Evolutionary conservation across 2,113 vertebrate species (phyloP).

Genomic region (Puffinus mauretanicus): DNA sequence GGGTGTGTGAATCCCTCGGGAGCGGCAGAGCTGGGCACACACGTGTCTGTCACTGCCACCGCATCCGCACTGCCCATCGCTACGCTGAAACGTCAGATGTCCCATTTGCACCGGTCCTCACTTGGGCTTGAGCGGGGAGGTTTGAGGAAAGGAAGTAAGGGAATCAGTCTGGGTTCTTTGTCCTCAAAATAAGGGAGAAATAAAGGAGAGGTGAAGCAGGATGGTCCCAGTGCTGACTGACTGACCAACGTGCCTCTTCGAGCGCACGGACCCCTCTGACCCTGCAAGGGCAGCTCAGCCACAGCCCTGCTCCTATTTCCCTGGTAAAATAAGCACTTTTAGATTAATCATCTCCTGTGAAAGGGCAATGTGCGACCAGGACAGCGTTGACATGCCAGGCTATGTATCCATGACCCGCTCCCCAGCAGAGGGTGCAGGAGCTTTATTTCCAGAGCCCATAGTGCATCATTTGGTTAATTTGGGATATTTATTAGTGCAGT

Average conservation of each 20-base stretch:
- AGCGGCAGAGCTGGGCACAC: background rate
- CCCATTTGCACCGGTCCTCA: background rate
- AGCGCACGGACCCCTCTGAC: background rate
- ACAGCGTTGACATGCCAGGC: rapidly evolving
- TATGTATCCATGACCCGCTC: background rate
- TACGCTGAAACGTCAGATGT: background rate
- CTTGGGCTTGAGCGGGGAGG: background rate
- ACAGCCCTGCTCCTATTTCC: background rate
- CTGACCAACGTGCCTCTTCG: too few relatives aligned
- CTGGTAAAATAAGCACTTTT: background rate
- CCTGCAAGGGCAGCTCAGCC: background rate
- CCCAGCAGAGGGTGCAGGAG: constrained; percentile 61
- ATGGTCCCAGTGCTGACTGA: background rate
- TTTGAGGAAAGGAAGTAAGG: background rate
- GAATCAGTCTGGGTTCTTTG: background rate
- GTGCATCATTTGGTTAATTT: background rate
- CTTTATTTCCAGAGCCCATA: background rate
- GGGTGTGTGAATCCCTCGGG: background rate
- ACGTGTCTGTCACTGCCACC: background rate
- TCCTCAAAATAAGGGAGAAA: background rate
- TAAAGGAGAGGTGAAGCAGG: background rate
- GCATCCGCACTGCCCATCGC: background rate
- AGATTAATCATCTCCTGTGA: background rate
- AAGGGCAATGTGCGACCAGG: background rate
- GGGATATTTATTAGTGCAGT: background rate